These are phyloP conservation scores for Arothron firmamentum DNA, from an alignment of 2,113 vertebrate species.

Conservation along the genomic window DNA sequence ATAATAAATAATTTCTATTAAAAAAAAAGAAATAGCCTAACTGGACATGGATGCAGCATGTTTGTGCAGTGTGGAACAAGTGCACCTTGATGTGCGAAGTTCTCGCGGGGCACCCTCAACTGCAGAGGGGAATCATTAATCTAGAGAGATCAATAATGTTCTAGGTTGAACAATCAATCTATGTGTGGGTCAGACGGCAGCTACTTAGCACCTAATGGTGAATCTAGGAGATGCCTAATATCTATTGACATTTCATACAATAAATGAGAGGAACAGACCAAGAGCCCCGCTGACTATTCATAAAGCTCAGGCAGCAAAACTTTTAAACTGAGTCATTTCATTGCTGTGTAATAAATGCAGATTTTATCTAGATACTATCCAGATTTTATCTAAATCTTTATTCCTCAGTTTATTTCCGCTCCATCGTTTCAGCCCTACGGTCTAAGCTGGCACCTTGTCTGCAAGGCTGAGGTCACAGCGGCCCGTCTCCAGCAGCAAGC, in stretches of 20 bases:
- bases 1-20: background rate
- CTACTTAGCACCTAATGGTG: background rate
- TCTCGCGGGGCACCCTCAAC: slow-evolving; percentile 1
- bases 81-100: slow-evolving; percentile 1
- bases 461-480: slow-evolving; percentile 75
- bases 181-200: slow-evolving; percentile 15
- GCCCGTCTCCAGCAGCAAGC: slow-evolving; percentile 79
- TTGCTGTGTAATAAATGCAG: too few relatives aligned
- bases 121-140: slow-evolving; percentile 17
- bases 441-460: slow-evolving; percentile 74
- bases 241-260: background rate
- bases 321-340: slow-evolving; percentile 3
- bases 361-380: too few relatives aligned
- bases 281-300: background rate
- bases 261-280: too few relatives aligned
- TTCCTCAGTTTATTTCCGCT: background rate
- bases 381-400: background rate
- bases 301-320: background rate
- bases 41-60: background rate
- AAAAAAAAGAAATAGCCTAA: background rate
- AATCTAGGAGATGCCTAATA: background rate
- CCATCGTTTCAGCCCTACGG: background rate
- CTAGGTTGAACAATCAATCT: slow-evolving; percentile 31
- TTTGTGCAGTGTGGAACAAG: slow-evolving; percentile 4
- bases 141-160: slow-evolving; percentile 24